phyloP scores from a whole-genome alignment of 1,140 invertebrate species.

The Oryctes rhinoceros region DNA sequence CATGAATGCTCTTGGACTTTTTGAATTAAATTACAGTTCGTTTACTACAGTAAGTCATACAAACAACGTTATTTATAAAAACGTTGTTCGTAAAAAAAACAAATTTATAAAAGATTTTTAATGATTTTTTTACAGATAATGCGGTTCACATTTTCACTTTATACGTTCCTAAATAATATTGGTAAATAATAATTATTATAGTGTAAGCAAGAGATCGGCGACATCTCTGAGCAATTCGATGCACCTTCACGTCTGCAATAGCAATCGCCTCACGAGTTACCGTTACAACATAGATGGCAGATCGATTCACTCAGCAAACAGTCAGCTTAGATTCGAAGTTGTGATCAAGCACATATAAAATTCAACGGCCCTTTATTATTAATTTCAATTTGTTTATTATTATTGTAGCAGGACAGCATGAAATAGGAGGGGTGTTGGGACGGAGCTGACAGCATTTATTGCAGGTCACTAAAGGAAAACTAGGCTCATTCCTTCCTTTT shows the following conservation, averaged over 20 bases:
- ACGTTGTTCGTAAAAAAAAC: too few species aligned
- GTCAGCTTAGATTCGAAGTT: background rate
- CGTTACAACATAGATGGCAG: background rate
- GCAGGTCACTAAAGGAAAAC: too few species aligned
- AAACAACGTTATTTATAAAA: background rate
- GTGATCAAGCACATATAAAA: background rate
- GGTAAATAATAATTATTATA: too few species aligned
- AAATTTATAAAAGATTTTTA: too few species aligned
- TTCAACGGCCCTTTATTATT: slow-evolving; percentile 21
- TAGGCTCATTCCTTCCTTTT: too few species aligned
- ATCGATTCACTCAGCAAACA: background rate
- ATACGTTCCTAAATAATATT: background rate
- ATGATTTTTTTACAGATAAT: slow-evolving; percentile 2
- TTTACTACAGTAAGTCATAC: background rate
- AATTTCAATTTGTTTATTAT: slow-evolving; percentile 37
- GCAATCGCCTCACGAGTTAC: background rate
- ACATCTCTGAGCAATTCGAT: too few species aligned
- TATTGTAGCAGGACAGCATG: slow-evolving; percentile 17
- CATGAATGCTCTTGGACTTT: background rate
- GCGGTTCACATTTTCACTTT: background rate
- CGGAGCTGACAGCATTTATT: background rate
- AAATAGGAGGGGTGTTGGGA: background rate
- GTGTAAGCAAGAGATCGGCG: too few species aligned
- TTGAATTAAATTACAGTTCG: background rate
- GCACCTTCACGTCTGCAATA: too few species aligned